Conservation (phyloP, 2,797 vertebrate genomes). For the Melanotaenia parkinsoni region DNA sequence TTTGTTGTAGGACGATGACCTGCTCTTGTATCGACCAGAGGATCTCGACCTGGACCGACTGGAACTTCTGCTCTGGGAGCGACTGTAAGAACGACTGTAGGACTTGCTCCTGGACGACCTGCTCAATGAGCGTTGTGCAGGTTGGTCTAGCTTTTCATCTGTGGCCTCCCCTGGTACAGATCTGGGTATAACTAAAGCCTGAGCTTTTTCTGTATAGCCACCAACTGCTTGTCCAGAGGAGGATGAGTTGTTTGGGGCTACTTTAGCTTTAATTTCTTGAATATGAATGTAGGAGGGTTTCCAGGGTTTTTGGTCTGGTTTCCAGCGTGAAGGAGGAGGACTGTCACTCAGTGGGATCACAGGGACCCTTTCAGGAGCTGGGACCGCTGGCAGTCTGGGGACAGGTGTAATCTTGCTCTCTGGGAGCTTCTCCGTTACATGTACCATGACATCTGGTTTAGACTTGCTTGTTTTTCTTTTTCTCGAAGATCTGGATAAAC, state of each 20-base stretch:
- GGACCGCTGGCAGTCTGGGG: constrained; percentile 58
- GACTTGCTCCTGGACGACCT: constrained; percentile 87
- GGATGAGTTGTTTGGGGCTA: constrained; percentile 73
- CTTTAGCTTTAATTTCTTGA: constrained; percentile 91
- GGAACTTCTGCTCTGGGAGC: constrained; percentile 86
- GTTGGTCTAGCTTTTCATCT: constrained; percentile 79
- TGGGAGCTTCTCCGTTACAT: constrained; percentile 75
- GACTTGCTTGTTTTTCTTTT: constrained; percentile 76
- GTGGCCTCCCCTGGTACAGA: constrained; percentile 75
- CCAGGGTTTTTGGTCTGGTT: constrained; percentile 98
- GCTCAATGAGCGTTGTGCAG: constrained; percentile 77
- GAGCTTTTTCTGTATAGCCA: constrained; percentile 66
- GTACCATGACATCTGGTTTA: constrained; percentile 76
- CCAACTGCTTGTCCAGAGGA: constrained; percentile 69
- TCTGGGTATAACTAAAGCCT: constrained; percentile 58
- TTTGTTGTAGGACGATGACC: constrained; percentile 82
- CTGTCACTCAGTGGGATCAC: constrained; percentile 96
- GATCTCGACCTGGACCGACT: constrained; percentile 87
- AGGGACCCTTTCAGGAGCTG: constrained; percentile 85
- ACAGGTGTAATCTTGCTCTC: constrained; percentile 71
- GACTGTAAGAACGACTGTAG: constrained; percentile 79
- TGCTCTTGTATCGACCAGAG: constrained; percentile 76
- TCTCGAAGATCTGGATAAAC: constrained; percentile 79
- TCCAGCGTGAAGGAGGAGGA: constrained; percentile 97
- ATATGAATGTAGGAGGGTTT: constrained; percentile 95